Base-by-base conservation (phyloP, 2,797 vertebrate genomes). In the Tokudaia muenninki region DNA sequence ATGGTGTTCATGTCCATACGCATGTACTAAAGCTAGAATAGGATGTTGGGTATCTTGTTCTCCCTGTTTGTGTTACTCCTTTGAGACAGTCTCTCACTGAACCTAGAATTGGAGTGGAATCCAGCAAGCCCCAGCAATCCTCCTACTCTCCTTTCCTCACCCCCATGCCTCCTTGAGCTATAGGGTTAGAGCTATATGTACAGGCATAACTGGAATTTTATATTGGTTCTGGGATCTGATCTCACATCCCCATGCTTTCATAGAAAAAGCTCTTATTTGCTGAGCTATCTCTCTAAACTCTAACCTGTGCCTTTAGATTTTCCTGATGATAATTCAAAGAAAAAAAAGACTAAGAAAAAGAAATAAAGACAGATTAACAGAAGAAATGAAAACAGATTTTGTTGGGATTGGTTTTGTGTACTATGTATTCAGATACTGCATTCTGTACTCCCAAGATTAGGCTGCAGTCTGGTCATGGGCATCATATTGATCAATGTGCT, bases 291-390 rank as follows among this genome's bases (percentile, higher is more conserved):
- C 21, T 70, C 47, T 70, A 70, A 22, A 7, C 34, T 50, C 41
- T 47, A 63, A 61, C n/a, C 14, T 50, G 1, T 29, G 47, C 16
- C 13, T 87, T 96, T 96, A 87, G 74, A 4, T 84, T 83, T 13
- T 90, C 31, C 13, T 90, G 44, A 50, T 47, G n/a, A 57, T 89
- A 77, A 67, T 89, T 75, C 55, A 72, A 83, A 95, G 78, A 88
- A 90, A 88, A 90, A 87, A 84, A 41, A 61, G 44, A 2, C 55
- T 41, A 24, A 55, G 80, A 55, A 78, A 80, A 13, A 14, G 22
- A 55, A 89, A 87, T 26, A 90, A 63, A 0, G 52, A 70, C 26
- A 86, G 1, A 5, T n/a, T 80, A 82, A 79, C 2, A 86, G 34
- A 55, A 82, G 47, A 55, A 55, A 65, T 67, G 41, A 91, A 81